Conservation (phyloP, 2,888 invertebrate genomes). For the Cenopis cana region DNA sequence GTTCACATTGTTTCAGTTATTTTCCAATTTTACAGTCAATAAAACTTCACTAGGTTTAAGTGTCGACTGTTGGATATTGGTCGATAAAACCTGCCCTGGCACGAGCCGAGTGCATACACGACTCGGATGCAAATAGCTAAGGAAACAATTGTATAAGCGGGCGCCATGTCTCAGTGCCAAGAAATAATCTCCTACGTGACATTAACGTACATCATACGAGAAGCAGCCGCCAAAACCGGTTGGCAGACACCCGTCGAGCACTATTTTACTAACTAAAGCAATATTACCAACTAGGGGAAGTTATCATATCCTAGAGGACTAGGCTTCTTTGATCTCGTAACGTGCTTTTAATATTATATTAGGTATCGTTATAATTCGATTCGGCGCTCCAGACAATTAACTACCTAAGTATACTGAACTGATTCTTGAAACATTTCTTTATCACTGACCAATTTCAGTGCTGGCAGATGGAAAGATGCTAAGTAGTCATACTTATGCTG, state of each 20-base stretch:
- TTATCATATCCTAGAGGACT: conserved; percentile 57
- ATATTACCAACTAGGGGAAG: conserved; percentile 74
- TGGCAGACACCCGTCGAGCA: conserved; percentile 63
- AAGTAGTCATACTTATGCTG: no score
- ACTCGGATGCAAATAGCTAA: conserved; percentile 67
- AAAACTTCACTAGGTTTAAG: conserved; percentile 44
- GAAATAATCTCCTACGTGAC: conserved; percentile 82
- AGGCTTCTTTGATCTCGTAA: conserved; percentile 48
- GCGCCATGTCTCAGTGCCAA: conserved; percentile 75
- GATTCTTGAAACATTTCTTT: neutral
- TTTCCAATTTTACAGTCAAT: conserved; percentile 45
- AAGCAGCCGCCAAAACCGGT: conserved; percentile 78
- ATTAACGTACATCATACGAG: conserved; percentile 80
- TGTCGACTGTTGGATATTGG: conserved; percentile 47
- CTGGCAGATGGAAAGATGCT: no score
- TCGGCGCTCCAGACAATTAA: neutral
- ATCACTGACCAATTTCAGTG: neutral
- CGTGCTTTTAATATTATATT: conserved; percentile 1
- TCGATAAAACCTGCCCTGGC: conserved; percentile 52
- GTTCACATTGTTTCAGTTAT: conserved; percentile 44
- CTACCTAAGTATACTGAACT: neutral
- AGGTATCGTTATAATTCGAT: neutral
- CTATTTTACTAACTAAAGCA: conserved; percentile 77
- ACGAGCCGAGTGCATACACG: conserved; percentile 48
- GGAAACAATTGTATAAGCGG: conserved; percentile 72